Conservation (phyloP, 2,888 invertebrate species). For the Caenorhabditis virilis region DNA sequence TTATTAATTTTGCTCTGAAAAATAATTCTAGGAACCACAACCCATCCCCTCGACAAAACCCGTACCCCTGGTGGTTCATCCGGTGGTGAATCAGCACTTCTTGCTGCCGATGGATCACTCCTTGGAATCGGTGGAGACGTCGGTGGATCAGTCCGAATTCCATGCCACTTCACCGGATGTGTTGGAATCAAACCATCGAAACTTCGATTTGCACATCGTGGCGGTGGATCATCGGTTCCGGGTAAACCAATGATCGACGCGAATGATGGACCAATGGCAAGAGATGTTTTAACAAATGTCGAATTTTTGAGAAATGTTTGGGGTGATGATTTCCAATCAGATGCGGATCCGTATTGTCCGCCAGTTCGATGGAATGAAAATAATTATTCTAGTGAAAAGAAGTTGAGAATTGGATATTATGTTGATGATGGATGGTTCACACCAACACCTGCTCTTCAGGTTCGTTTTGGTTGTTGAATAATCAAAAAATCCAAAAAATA, state of each 20-base stretch:
- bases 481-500: no score
- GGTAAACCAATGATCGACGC: conserved; percentile 60
- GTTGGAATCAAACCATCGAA: conserved; percentile 68
- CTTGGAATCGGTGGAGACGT: conserved; percentile 71
- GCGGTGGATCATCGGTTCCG: conserved; percentile 53
- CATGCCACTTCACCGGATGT: conserved; percentile 71
- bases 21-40: no score
- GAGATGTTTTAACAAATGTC: conserved; percentile 50
- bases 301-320: conserved; percentile 48
- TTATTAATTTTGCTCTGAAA: no score
- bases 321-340: conserved; percentile 46
- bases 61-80: conserved; percentile 52
- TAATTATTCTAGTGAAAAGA: conserved; percentile 34
- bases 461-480: no score
- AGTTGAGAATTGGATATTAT: conserved; percentile 52
- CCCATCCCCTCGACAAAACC: conserved; percentile 30
- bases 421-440: conserved; percentile 62
- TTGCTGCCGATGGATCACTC: conserved; percentile 59
- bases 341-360: conserved; percentile 58
- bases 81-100: conserved; percentile 67
- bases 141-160: conserved; percentile 72
- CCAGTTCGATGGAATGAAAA: conserved; percentile 56
- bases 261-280: conserved; percentile 61
- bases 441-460: conserved; percentile 51
- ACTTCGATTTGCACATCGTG: conserved; percentile 52